Conservation (phyloP, 2,888 invertebrate species). For the Thereva nobilitata region DNA sequence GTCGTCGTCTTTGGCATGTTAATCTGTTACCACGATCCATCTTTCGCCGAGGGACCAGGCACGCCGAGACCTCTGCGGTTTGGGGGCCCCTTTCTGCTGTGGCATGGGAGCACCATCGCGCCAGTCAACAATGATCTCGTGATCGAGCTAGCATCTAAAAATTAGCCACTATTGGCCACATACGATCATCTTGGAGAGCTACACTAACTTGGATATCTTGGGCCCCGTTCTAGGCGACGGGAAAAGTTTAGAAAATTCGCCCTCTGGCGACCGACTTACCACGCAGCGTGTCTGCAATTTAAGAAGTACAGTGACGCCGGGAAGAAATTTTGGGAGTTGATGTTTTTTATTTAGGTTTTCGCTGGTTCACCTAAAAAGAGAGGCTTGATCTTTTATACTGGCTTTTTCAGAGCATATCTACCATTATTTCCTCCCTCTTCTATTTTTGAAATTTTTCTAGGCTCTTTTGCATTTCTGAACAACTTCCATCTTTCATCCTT, state of each 20-base stretch:
- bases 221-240: constrained; percentile 1
- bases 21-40: constrained; percentile 13
- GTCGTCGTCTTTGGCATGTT: constrained; percentile 38
- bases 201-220: background rate
- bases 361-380: background rate
- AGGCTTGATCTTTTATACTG: no score
- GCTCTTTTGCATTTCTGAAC: no score
- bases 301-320: constrained; percentile 7
- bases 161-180: constrained; percentile 12
- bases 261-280: constrained; percentile 4
- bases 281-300: constrained; percentile 1
- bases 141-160: constrained; percentile 1
- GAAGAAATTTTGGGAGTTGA: background rate
- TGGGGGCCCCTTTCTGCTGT: background rate
- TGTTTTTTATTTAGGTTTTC: background rate
- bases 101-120: background rate
- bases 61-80: constrained; percentile 1
- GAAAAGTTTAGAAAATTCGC: background rate
- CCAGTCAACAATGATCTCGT: background rate
- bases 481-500: no score
- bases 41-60: background rate
- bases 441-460: no score
- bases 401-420: no score
- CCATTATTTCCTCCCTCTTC: no score
- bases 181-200: background rate